phyloP scores from a whole-genome alignment of 1,140 invertebrate genomes.

The Hylyphantes graminicola region DNA sequence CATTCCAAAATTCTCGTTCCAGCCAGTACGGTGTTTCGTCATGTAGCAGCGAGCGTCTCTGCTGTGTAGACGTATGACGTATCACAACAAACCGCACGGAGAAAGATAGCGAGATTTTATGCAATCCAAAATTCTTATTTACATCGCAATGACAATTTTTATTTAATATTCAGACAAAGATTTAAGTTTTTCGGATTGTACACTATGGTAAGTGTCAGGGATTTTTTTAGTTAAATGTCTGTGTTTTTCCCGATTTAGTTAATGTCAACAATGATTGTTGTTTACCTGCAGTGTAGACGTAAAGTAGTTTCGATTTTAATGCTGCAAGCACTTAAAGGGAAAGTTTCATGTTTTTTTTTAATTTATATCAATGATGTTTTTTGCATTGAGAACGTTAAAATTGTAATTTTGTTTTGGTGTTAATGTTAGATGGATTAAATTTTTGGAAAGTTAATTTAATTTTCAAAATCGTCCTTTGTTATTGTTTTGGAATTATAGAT shows the following conservation, averaged over 20 bases:
- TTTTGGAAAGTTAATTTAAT: too few species aligned
- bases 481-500: too few species aligned
- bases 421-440: too few species aligned
- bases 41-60: slow-evolving; percentile 11
- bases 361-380: too few species aligned
- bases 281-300: slow-evolving; percentile 12
- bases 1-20: slow-evolving; percentile 56
- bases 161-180: not conserved
- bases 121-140: slow-evolving; percentile 23
- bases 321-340: slow-evolving; percentile 9
- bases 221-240: not conserved
- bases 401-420: too few species aligned
- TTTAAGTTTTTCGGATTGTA: not conserved
- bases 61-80: slow-evolving; percentile 51
- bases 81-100: slow-evolving; percentile 41
- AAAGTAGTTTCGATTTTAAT: not conserved
- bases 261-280: not conserved
- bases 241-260: too few species aligned
- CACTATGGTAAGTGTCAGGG: slow-evolving; percentile 14
- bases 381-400: too few species aligned
- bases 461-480: too few species aligned
- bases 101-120: slow-evolving; percentile 11
- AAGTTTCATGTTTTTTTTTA: slow-evolving; percentile 3
- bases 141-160: not conserved
- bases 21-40: slow-evolving; percentile 38